phyloP scores from a whole-genome alignment of 1,140 invertebrate genomes.

The Brachionus angularis region DNA sequence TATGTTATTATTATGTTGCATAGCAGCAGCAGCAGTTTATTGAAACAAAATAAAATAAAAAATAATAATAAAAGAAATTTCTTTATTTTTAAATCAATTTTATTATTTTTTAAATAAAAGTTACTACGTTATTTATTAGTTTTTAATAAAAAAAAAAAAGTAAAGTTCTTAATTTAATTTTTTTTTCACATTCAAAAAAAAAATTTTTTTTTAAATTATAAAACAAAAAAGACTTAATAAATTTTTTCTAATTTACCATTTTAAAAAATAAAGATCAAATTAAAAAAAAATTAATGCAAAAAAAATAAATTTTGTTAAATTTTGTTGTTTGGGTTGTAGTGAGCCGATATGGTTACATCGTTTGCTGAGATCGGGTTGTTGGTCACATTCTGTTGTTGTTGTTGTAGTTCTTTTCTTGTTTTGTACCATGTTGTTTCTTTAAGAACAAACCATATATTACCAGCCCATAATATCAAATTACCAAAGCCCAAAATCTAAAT shows the following conservation, averaged over 20 bases:
- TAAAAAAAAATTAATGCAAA: slow-evolving; percentile 3
- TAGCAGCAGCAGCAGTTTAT: slow-evolving; percentile 13
- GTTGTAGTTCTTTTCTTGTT: neutral
- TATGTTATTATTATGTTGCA: neutral
- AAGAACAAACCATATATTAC: slow-evolving; percentile 27
- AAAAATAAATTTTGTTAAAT: neutral
- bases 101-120: too few relatives aligned
- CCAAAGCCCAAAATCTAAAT: slow-evolving; percentile 34
- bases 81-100: too few relatives aligned
- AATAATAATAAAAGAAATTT: too few relatives aligned
- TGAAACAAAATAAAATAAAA: too few relatives aligned
- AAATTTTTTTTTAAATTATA: too few relatives aligned
- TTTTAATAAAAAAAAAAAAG: too few relatives aligned
- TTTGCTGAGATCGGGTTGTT: slow-evolving; percentile 11
- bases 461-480: slow-evolving; percentile 32
- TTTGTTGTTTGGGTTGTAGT: slow-evolving; percentile 30
- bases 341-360: slow-evolving; percentile 16
- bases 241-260: too few relatives aligned
- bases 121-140: too few relatives aligned
- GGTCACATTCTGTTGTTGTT: neutral
- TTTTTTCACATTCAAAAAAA: too few relatives aligned
- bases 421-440: slow-evolving; percentile 40
- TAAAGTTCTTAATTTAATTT: too few relatives aligned
- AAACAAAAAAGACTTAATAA: too few relatives aligned
- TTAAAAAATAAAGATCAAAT: neutral